Evolutionary conservation across 2,113 vertebrate genomes (phyloP).

Genomic region (Ailuropoda melanoleuca): DNA sequence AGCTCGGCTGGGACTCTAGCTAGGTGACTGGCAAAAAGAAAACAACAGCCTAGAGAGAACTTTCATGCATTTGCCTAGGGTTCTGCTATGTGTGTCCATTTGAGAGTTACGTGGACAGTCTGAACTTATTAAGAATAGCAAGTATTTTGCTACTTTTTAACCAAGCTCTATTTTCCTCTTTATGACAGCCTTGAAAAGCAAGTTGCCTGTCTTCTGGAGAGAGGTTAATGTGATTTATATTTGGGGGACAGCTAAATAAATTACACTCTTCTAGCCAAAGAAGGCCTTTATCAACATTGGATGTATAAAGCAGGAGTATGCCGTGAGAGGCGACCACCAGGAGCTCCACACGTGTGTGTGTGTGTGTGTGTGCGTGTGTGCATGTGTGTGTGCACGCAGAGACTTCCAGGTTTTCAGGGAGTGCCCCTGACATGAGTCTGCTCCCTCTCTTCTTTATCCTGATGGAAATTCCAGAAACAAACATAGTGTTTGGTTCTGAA

Average conservation of each 20-base stretch:
- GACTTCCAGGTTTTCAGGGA: slow-evolving; percentile 18
- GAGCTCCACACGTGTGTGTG: rapidly evolving
- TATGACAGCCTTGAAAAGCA: slow-evolving; percentile 47
- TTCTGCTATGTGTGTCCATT: neutral
- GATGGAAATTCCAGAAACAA: slow-evolving; percentile 81
- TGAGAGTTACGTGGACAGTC: neutral
- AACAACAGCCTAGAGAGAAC: neutral
- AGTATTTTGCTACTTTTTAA: neutral
- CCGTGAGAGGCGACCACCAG: neutral
- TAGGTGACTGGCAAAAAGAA: neutral
- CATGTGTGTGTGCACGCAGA: neutral
- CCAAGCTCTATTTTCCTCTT: slow-evolving; percentile 36
- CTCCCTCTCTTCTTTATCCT: slow-evolving; percentile 77
- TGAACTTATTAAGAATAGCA: neutral
- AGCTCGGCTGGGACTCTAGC: neutral
- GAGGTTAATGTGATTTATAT: slow-evolving; percentile 42
- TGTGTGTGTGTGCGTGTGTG: neutral
- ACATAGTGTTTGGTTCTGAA: slow-evolving; percentile 72
- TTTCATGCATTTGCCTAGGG: neutral
- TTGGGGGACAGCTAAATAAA: slow-evolving; percentile 38
- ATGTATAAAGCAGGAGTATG: neutral
- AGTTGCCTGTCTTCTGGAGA: slow-evolving; percentile 48
- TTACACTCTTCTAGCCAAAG: neutral
- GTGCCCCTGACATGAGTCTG: slow-evolving; percentile 71
- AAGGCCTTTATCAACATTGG: slow-evolving; percentile 29